phyloP scores from a whole-genome alignment of 2,888 invertebrate genomes.

The Volucella zonaria region DNA sequence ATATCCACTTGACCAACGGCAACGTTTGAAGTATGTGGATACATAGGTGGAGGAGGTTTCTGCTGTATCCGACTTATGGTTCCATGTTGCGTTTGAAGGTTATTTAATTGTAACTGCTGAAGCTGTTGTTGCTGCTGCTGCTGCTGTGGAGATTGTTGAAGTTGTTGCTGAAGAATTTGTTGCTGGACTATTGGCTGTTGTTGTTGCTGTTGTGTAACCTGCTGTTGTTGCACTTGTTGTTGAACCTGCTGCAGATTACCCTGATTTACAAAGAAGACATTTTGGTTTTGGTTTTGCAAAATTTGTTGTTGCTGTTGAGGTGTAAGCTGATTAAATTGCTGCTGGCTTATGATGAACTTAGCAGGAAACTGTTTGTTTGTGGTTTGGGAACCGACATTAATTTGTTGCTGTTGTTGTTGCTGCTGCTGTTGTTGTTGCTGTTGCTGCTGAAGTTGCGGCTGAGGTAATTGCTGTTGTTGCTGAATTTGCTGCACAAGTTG shows the following conservation, averaged over 20 bases:
- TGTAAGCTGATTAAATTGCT: slow-evolving; percentile 86
- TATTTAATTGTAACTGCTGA: slow-evolving; percentile 75
- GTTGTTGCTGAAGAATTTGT: slow-evolving; percentile 78
- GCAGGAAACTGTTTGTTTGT: slow-evolving; percentile 65
- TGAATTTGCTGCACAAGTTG: slow-evolving; percentile 75
- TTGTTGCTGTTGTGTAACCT: slow-evolving; percentile 84
- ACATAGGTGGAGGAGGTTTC: slow-evolving; percentile 76
- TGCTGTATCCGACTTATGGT: slow-evolving; percentile 73
- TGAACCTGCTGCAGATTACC: slow-evolving; percentile 83
- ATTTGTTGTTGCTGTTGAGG: slow-evolving; percentile 84
- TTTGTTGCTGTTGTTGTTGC: slow-evolving; percentile 76
- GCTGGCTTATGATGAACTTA: slow-evolving; percentile 84
- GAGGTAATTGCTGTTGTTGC: slow-evolving; percentile 75
- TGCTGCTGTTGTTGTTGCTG: slow-evolving; percentile 76
- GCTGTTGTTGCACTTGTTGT: slow-evolving; percentile 79
- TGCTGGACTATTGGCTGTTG: slow-evolving; percentile 76
- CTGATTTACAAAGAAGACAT: slow-evolving; percentile 82
- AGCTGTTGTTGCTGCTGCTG: slow-evolving; percentile 81
- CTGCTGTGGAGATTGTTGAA: slow-evolving; percentile 77
- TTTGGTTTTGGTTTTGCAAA: slow-evolving; percentile 82
- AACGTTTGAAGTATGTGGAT: slow-evolving; percentile 71
- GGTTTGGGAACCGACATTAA: slow-evolving; percentile 75
- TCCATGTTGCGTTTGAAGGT: slow-evolving; percentile 67
- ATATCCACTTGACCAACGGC: slow-evolving; percentile 67
- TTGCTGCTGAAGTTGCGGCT: slow-evolving; percentile 75